Evolutionary conservation across 1,140 invertebrate species (phyloP), one percentile per base, ranked within the genome.

Genomic region (Mesaphorura yosii): DNA sequence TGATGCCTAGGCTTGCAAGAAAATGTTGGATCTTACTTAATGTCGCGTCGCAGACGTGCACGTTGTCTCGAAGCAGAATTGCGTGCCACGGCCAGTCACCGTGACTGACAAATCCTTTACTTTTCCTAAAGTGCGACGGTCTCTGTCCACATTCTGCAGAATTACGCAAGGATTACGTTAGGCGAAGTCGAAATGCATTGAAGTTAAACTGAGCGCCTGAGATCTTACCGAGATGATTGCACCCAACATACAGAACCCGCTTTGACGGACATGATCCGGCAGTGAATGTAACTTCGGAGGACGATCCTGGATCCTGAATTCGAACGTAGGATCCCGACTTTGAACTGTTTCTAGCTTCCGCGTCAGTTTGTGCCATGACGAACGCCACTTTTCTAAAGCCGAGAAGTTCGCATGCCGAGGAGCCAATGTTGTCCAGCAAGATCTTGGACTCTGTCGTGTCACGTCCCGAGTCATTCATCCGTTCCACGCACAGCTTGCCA

Each of bases 41-140:
- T 6, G 85, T 86, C 1, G 81, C 88, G 67, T 92, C 88, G 66
- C 88, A 92, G 7, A 86, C 82, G 64, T 92, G 88, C 31, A 83
- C 78, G 55, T 86, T 81, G 64, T 88, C 78, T 63, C 87, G 83
- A 57, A 87, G 79, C 0, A 92, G 73, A 6, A 84, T 79, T 15
- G 80, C 84, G 65, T 89, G 81, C 87, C 88, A 92, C 15, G 88
- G 88, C 87, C 88, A 92, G 37, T 62, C 57, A 19, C 60, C 60
- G 34, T 62, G 57, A 34, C 57, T 47, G 3, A 58, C 57, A 20
- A 34, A 46, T 15, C 53, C 57, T 48, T 58, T 59, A 14, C 49
- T 47, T 45, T 63, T 51, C 22, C 50, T 31, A 39, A 50, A 44
- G 28, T 59, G 53, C 10, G 60, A 57, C 20, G 68, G 67, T 54